Evolutionary conservation across 2,113 vertebrate genomes (phyloP).

Genomic region (Martes martes): DNA sequence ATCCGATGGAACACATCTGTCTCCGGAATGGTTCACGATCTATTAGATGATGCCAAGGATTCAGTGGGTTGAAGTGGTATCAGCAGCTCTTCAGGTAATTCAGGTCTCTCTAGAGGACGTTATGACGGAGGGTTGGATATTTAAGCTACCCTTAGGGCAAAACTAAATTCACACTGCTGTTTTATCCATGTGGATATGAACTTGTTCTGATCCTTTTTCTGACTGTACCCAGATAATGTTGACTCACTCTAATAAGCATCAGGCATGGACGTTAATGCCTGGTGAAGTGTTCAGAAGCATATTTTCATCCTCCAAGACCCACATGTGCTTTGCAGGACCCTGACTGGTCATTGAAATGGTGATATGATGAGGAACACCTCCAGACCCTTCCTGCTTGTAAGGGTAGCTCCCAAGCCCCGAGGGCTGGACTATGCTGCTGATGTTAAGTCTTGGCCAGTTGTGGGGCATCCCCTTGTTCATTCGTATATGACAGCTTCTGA

Average conservation of each 20-base stretch:
- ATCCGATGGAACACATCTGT: background rate
- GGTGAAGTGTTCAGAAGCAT: accelerated
- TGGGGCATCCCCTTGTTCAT: background rate
- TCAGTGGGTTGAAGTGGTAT: background rate
- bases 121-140: background rate
- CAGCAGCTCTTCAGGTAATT: background rate
- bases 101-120: background rate
- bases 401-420: background rate
- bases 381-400: background rate
- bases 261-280: background rate
- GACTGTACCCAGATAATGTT: accelerated
- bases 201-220: background rate
- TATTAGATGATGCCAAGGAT: accelerated
- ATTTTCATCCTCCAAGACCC: no score
- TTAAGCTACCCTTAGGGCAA: background rate
- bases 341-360: background rate
- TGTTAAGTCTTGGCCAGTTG: background rate
- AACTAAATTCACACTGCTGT: background rate
- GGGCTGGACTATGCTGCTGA: no score
- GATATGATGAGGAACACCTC: background rate
- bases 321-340: background rate
- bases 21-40: background rate
- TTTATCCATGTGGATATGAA: background rate
- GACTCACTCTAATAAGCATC: accelerated
- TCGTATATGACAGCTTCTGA: background rate